These are phyloP conservation scores for Pholis gunnellus DNA, from an alignment of 2,113 vertebrate genomes.

Conservation along the genomic window DNA sequence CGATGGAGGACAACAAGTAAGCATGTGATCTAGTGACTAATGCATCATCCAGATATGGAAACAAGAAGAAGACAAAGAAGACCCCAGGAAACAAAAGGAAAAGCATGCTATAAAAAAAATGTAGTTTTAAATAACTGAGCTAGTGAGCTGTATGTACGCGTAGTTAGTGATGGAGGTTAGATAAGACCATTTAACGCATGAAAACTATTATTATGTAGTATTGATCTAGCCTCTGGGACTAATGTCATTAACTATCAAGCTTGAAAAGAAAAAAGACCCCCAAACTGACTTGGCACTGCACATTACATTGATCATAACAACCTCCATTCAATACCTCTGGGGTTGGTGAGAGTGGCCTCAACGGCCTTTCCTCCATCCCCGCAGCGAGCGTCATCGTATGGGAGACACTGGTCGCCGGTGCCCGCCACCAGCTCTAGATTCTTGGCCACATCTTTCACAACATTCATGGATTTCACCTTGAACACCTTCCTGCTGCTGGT, in stretches of 20 bases:
- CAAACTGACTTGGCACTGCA: not conserved
- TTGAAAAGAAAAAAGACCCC: conserved; percentile 14
- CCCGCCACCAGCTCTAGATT: conserved; percentile 95
- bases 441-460: conserved; percentile 94
- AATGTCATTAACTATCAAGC: not conserved
- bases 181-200: conserved; percentile 45
- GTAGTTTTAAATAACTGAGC: conserved; percentile 3
- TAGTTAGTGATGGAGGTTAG: conserved; percentile 7
- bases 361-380: conserved; percentile 97
- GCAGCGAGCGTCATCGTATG: conserved; percentile 95
- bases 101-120: conserved; percentile 17
- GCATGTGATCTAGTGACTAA: conserved; percentile 62
- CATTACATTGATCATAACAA: conserved; percentile 14
- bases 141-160: not conserved
- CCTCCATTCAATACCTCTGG: conserved; percentile 88
- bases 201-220: conserved; percentile 46
- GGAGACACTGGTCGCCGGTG: conserved; percentile 97
- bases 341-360: conserved; percentile 95
- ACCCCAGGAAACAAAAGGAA: conserved; percentile 5
- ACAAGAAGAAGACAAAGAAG: conserved; percentile 21
- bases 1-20: conserved; percentile 45
- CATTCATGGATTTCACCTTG: conserved; percentile 90
- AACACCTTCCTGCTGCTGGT: conserved; percentile 97
- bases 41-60: conserved; percentile 48
- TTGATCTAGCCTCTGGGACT: conserved; percentile 52